Percentiles rank a stretch among this genome's conserved stretches.
Evolutionary conservation across 1,140 invertebrate species (phyloP).

Genomic region (Drosophila melanogaster): Release_6_plus_ISO1_MT NT_033777.3:17727001-17727500

Average conservation of each 20-base stretch:
- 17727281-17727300: neutral
- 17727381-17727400: conserved; percentile 14
- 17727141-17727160: conserved; percentile 49
- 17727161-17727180: conserved; percentile 5
- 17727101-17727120: conserved; percentile 33
- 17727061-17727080: conserved; percentile 31
- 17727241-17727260: conserved; percentile 10
- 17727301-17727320: neutral
- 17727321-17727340: neutral
- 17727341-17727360: conserved; percentile 23
- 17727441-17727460: conserved; percentile 12
- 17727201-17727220: conserved; percentile 36
- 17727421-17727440: neutral
- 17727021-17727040: conserved; percentile 1
- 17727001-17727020: conserved; percentile 2
- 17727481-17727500: conserved; percentile 56
- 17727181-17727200: conserved; percentile 11
- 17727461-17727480: conserved; percentile 23
- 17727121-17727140: conserved; percentile 50
- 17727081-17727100: conserved; percentile 43
- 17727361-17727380: conserved; percentile 12
- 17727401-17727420: conserved; percentile 36
- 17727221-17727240: conserved; percentile 22
- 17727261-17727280: conserved; percentile 10
- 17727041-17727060: conserved; percentile 17